These are phyloP conservation scores for Encarsia formosa DNA, from an alignment of 2,888 invertebrate species.

Conservation along the genomic window DNA sequence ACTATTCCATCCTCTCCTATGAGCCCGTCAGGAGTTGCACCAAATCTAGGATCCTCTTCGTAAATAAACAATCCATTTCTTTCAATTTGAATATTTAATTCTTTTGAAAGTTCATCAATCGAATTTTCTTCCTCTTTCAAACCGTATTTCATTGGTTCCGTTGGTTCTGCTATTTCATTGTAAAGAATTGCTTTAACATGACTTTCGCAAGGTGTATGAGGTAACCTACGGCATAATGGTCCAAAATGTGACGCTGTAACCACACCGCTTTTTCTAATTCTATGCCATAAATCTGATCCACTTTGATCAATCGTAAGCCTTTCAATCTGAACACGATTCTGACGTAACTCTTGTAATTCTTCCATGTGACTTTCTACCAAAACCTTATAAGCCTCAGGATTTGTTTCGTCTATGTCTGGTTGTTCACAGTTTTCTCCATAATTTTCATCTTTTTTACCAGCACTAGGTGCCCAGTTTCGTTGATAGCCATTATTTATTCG, in stretches of 20 bases:
- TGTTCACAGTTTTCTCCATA: background rate
- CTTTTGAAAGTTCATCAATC: background rate
- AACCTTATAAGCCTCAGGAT: background rate
- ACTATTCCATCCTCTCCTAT: background rate
- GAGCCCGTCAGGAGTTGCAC: background rate
- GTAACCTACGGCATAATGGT: background rate
- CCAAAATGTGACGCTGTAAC: background rate
- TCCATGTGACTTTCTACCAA: background rate
- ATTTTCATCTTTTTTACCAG: background rate
- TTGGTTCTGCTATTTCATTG: background rate
- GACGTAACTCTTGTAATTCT: background rate
- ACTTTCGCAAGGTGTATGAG: background rate
- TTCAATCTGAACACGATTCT: background rate
- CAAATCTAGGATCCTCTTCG: background rate
- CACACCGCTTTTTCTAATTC: background rate
- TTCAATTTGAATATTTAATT: background rate
- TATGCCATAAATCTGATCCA: background rate
- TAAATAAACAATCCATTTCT: conserved; percentile 4
- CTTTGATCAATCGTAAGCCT: background rate
- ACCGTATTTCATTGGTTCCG: background rate
- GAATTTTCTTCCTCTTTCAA: background rate
- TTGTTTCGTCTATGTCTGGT: background rate
- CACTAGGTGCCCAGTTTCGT: background rate
- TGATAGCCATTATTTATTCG: background rate
- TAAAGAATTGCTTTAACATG: background rate